These are phyloP conservation scores for Dicycla oo DNA, from an alignment of 2,888 invertebrate species.

Conservation along the genomic window DNA sequence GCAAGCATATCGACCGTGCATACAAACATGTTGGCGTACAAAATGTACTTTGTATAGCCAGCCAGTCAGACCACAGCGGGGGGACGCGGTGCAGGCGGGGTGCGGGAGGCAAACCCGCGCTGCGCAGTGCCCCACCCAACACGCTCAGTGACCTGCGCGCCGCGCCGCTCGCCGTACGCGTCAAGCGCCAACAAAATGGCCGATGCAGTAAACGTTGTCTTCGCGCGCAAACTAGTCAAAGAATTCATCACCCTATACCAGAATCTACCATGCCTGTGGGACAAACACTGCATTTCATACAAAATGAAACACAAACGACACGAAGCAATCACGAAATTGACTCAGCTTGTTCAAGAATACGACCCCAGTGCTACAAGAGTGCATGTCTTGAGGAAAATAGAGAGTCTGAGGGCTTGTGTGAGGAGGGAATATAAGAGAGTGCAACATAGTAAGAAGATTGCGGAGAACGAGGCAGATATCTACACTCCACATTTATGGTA, in stretches of 20 bases:
- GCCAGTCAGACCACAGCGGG: slow-evolving; percentile 37
- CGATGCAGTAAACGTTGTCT: slow-evolving; percentile 73
- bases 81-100: slow-evolving; percentile 14
- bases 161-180: slow-evolving; percentile 80
- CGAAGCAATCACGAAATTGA: slow-evolving; percentile 80
- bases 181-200: slow-evolving; percentile 70
- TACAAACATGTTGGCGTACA: slow-evolving; percentile 54
- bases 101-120: slow-evolving; percentile 34
- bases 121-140: slow-evolving; percentile 63
- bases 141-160: slow-evolving; percentile 82
- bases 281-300: slow-evolving; percentile 75
- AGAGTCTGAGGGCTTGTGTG: slow-evolving; percentile 85
- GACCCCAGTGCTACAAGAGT: slow-evolving; percentile 83
- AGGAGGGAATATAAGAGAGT: slow-evolving; percentile 82
- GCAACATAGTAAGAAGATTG: slow-evolving; percentile 73
- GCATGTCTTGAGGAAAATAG: slow-evolving; percentile 84
- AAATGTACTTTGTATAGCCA: slow-evolving; percentile 31
- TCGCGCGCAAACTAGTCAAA: slow-evolving; percentile 80
- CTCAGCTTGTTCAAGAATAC: slow-evolving; percentile 79
- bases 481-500: slow-evolving; percentile 84
- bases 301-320: slow-evolving; percentile 80
- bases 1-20: slow-evolving; percentile 55
- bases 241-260: slow-evolving; percentile 80
- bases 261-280: slow-evolving; percentile 81
- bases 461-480: slow-evolving; percentile 73